A percentile compares a stretch with the other conserved stretches of the same genome.
phyloP scores from a whole-genome alignment of 2,888 invertebrate genomes.

The Napeogenes inachia region DNA sequence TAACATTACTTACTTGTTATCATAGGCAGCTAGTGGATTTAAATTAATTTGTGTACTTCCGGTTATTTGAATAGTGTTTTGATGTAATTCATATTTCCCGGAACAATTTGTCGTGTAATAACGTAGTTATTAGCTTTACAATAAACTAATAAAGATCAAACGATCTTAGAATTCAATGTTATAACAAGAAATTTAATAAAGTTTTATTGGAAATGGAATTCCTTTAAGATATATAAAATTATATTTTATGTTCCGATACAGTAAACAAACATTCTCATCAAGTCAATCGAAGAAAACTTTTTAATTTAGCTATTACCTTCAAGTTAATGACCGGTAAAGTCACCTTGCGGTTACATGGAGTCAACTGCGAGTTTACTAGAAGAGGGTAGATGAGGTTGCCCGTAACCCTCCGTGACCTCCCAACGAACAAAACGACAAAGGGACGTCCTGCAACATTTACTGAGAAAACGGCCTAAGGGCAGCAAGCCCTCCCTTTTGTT shows the following conservation, averaged over 20 bases:
- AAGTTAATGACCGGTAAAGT: slow-evolving; percentile 61
- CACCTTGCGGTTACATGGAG: slow-evolving; percentile 55
- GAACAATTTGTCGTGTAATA: neutral
- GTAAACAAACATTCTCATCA: neutral
- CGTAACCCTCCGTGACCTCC: slow-evolving; percentile 58
- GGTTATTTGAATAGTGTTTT: slow-evolving; percentile 4
- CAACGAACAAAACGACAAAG: slow-evolving; percentile 61
- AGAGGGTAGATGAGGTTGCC: slow-evolving; percentile 61
- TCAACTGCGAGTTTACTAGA: slow-evolving; percentile 52
- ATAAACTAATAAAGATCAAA: neutral
- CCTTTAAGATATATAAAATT: neutral
- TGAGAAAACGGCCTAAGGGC: slow-evolving; percentile 67
- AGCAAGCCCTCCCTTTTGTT: slow-evolving; percentile 65
- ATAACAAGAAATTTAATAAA: too few species aligned
- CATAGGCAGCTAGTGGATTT: slow-evolving; percentile 18
- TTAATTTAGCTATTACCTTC: slow-evolving; percentile 14
- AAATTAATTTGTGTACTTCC: slow-evolving; percentile 5
- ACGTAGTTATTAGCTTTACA: neutral
- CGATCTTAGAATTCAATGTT: too few species aligned
- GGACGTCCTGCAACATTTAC: slow-evolving; percentile 61
- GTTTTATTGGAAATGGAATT: too few species aligned
- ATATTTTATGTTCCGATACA: neutral
- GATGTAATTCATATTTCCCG: slow-evolving; percentile 1
- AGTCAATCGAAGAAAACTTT: neutral
- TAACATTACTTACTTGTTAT: slow-evolving; percentile 30